phyloP scores from a whole-genome alignment of 2,797 vertebrate species.

The Enteromius anoplus region DNA sequence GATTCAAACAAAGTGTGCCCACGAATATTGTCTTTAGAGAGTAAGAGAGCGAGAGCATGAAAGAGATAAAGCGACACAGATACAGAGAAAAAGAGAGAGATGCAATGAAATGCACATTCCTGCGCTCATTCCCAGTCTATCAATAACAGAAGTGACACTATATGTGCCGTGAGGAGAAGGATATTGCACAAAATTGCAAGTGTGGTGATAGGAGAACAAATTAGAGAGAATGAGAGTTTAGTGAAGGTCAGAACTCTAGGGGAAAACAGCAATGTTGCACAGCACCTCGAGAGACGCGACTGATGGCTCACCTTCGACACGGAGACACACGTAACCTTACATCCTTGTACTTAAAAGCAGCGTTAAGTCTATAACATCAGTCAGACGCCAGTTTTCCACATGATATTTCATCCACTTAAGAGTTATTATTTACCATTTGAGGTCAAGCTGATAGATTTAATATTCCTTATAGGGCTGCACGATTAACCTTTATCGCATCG shows the following conservation, averaged over 20 bases:
- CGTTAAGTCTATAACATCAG: slow-evolving; percentile 42
- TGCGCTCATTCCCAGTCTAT: slow-evolving; percentile 48
- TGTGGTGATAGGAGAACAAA: slow-evolving; percentile 58
- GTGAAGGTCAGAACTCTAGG: slow-evolving; percentile 58
- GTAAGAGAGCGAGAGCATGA: slow-evolving; percentile 1
- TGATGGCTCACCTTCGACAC: slow-evolving; percentile 43
- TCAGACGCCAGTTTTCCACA: slow-evolving; percentile 59
- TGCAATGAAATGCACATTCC: slow-evolving; percentile 49
- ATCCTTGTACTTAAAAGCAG: slow-evolving; percentile 54
- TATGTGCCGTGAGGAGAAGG: slow-evolving; percentile 53
- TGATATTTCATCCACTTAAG: slow-evolving; percentile 58
- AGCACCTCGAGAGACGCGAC: slow-evolving; percentile 44
- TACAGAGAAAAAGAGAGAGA: slow-evolving; percentile 26
- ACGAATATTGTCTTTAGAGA: slow-evolving; percentile 33
- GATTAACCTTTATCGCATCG: too few species aligned
- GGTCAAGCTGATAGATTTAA: slow-evolving; percentile 74
- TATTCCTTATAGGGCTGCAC: too few species aligned
- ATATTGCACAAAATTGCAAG: slow-evolving; percentile 56
- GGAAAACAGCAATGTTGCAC: slow-evolving; percentile 54
- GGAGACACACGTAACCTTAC: slow-evolving; percentile 42
- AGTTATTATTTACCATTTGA: slow-evolving; percentile 64
- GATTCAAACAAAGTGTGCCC: slow-evolving; percentile 45
- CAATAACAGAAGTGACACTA: slow-evolving; percentile 53
- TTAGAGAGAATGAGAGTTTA: slow-evolving; percentile 60
- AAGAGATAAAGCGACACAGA: slow-evolving; percentile 7